Base-by-base conservation (phyloP, 1,140 invertebrate species). In the Pachyrhynchus sulphureomaculatus region DNA sequence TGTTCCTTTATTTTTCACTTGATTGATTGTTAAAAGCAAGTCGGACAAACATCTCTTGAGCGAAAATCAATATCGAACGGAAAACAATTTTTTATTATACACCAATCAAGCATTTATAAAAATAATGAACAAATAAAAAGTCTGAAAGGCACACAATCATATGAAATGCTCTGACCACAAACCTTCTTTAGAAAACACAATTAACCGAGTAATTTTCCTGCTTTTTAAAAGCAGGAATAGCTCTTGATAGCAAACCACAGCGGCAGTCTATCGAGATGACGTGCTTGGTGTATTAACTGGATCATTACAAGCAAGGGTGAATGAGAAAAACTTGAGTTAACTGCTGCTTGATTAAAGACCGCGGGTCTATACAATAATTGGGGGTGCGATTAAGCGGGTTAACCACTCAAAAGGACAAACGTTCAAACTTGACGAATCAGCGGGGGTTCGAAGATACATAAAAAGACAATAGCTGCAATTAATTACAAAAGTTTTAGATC, bases 301-400 rank as follows among this genome's bases (percentile, higher is more conserved):
- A 65, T 67, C 66, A 59, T 65, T 67, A 65, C 65, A 65, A 49
- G 57, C 32, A 48, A 33, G 44, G 52, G 32, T 39, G 63, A 55
- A 63, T 42, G 56, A 41, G 51, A 68, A 66, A 65, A 60, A 57
- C 66, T 65, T 44, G 34, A 45, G 48, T 63, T 68, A 68, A 68
- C 66, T 68, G 66, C 54, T 59, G 60, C 55, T 64, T 68, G 66
- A 68, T 68, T 68, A 66, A 68, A 68, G 66, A 48, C 37, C 60
- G 53, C 59, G 54, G 53, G 21, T 44, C 59, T 39, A 47, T 55
- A 53, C 23, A 59, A 56, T 65, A 61, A 63, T 60, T 34, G 62
- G 51, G 62, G 63, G 53, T 60, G 66, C 54, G 64, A 66, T 66
- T 66, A 63, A 59, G 52, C 47, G 18, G 51, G 55, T 51, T 45